phyloP scores from a whole-genome alignment of 2,888 invertebrate species.

The Pterostichus madidus region DNA sequence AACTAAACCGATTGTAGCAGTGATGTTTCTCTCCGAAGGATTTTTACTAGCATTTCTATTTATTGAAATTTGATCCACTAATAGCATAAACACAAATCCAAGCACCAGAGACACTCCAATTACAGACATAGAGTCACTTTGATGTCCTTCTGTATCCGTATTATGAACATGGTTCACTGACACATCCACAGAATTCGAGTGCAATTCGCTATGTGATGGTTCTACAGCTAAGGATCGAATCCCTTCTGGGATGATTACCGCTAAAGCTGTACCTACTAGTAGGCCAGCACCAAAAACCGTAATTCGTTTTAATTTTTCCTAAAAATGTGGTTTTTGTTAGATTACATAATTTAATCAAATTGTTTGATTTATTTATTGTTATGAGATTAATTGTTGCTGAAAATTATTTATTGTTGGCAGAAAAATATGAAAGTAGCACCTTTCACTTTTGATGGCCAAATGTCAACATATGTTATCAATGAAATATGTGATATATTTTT shows the following conservation, averaged over 20 bases:
- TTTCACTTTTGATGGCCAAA: slow-evolving; percentile 26
- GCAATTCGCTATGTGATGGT: slow-evolving; percentile 75
- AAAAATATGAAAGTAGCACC: slow-evolving; percentile 7
- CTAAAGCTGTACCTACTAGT: slow-evolving; percentile 97
- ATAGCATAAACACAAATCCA: slow-evolving; percentile 98
- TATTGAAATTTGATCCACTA: slow-evolving; percentile 88
- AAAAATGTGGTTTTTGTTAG: slow-evolving; percentile 65
- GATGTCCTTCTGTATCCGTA: slow-evolving; percentile 72
- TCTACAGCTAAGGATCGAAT: slow-evolving; percentile 86
- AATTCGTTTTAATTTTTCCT: slow-evolving; percentile 96
- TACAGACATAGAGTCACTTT: slow-evolving; percentile 84
- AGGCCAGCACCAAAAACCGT: slow-evolving; percentile 98
- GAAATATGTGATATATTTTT: not conserved
- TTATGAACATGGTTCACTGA: slow-evolving; percentile 74
- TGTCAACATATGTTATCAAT: slow-evolving; percentile 32
- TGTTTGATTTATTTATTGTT: not conserved
- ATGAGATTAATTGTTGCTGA: not conserved
- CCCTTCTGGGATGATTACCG: slow-evolving; percentile 99
- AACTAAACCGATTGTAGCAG: slow-evolving; percentile 97
- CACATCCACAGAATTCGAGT: slow-evolving; percentile 59
- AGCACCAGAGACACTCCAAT: slow-evolving; percentile 96
- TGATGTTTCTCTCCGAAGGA: slow-evolving; percentile 87
- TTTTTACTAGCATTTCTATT: slow-evolving; percentile 81
- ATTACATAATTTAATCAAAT: not conserved
- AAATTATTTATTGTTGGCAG: not conserved